Evolutionary conservation across 2,888 invertebrate species (phyloP).

Genomic region (Lampropteryx suffumata): DNA sequence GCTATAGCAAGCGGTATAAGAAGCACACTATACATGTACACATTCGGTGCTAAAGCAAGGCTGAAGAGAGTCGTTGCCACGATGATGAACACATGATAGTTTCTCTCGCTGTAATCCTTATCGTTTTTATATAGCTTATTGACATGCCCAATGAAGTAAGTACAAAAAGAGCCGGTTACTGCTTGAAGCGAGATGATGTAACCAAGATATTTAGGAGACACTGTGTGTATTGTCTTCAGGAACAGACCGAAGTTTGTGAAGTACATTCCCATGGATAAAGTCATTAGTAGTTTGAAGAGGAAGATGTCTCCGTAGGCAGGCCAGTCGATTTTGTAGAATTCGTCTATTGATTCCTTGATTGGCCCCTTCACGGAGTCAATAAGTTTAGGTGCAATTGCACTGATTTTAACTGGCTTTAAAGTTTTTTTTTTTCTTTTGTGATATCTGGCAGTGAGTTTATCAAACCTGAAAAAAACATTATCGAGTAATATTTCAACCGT

Average conservation of each 20-base stretch:
- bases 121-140: slow-evolving; percentile 68
- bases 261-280: slow-evolving; percentile 72
- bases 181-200: slow-evolving; percentile 81
- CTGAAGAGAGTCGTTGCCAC: slow-evolving; percentile 64
- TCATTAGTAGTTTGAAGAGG: slow-evolving; percentile 71
- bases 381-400: slow-evolving; percentile 36
- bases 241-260: slow-evolving; percentile 74
- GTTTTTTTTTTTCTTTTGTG: slow-evolving; percentile 33
- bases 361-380: slow-evolving; percentile 38
- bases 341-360: slow-evolving; percentile 56
- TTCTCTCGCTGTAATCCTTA: slow-evolving; percentile 57
- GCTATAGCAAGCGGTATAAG: slow-evolving; percentile 74
- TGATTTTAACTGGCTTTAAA: slow-evolving; percentile 15
- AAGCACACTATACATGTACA: slow-evolving; percentile 60
- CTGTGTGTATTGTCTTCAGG: slow-evolving; percentile 65
- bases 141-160: slow-evolving; percentile 66
- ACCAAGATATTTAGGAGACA: slow-evolving; percentile 75
- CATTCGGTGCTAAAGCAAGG: slow-evolving; percentile 60
- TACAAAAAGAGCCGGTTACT: slow-evolving; percentile 64
- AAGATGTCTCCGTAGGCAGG: slow-evolving; percentile 76
- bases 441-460: slow-evolving; percentile 42
- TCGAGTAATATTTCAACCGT: too few relatives aligned
- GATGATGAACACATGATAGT: slow-evolving; percentile 68
- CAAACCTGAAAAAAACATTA: slow-evolving; percentile 42
- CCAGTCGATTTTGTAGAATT: slow-evolving; percentile 77